phyloP scores from a whole-genome alignment of 2,797 vertebrate genomes.

The Mus minutoides region DNA sequence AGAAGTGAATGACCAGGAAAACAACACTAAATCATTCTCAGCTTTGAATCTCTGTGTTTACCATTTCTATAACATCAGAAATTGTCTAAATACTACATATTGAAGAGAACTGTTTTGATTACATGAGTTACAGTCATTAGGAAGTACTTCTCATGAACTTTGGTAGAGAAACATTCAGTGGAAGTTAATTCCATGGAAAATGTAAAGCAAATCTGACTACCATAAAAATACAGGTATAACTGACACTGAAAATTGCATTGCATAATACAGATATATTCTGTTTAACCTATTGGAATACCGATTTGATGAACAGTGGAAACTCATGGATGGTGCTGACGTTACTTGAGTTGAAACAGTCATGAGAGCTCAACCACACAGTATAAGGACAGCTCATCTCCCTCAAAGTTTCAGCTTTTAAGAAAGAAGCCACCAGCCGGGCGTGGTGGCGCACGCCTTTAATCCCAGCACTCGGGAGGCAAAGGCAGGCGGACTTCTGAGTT shows the following conservation, averaged over 20 bases:
- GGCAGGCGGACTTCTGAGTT: no score
- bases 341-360: constrained; percentile 81
- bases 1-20: constrained; percentile 42
- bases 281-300: constrained; percentile 77
- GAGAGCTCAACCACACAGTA: constrained; percentile 58
- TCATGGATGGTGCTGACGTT: constrained; percentile 80
- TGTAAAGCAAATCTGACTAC: constrained; percentile 74
- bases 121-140: constrained; percentile 70
- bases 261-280: constrained; percentile 79
- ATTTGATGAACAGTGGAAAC: constrained; percentile 78
- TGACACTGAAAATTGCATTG: constrained; percentile 60
- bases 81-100: constrained; percentile 57
- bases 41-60: constrained; percentile 68
- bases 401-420: constrained; percentile 69
- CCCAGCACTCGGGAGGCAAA: no score
- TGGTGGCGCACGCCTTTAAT: no score
- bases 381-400: constrained; percentile 67
- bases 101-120: constrained; percentile 67
- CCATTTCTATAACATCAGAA: constrained; percentile 67
- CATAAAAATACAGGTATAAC: constrained; percentile 79
- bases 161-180: constrained; percentile 53
- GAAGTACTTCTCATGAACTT: constrained; percentile 72
- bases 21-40: constrained; percentile 54
- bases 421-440: constrained; percentile 18
- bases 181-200: constrained; percentile 74